These are phyloP conservation scores for Eupithecia insigniata DNA, from an alignment of 2,888 invertebrate genomes.

Conservation along the genomic window DNA sequence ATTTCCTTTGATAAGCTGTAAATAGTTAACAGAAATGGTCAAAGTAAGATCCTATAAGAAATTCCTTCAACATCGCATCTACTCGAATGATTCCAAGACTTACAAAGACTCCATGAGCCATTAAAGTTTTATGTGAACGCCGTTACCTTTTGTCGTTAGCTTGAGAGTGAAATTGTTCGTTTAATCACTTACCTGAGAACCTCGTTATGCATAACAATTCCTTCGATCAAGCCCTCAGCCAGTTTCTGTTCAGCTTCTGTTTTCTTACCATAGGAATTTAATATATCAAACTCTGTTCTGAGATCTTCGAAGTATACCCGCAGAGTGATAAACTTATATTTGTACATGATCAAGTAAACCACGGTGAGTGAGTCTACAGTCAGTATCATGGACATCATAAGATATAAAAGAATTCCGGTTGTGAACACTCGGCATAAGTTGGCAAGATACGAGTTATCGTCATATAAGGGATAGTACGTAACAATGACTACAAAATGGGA, in stretches of 20 bases:
- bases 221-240: conserved; percentile 63
- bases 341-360: conserved; percentile 63
- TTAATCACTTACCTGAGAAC: conserved; percentile 61
- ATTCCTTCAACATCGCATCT: not conserved
- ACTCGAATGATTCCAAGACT: not conserved
- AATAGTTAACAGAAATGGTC: not conserved
- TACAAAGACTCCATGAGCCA: conserved; percentile 15
- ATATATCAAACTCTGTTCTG: conserved; percentile 54
- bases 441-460: conserved; percentile 61
- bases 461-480: conserved; percentile 69
- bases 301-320: conserved; percentile 68
- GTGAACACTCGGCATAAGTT: conserved; percentile 55
- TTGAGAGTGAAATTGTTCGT: conserved; percentile 22
- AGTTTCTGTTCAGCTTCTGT: conserved; percentile 58
- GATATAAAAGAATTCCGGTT: conserved; percentile 58
- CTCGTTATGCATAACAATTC: conserved; percentile 71
- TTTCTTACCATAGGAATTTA: conserved; percentile 50
- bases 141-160: conserved; percentile 22
- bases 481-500: conserved; percentile 72
- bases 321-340: conserved; percentile 68
- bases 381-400: conserved; percentile 72
- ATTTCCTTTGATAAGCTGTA: conserved; percentile 69
- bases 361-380: conserved; percentile 66
- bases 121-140: conserved; percentile 34
- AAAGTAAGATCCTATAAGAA: not conserved